Conservation (phyloP, 2,888 invertebrate genomes). For the Beris morrisii region DNA sequence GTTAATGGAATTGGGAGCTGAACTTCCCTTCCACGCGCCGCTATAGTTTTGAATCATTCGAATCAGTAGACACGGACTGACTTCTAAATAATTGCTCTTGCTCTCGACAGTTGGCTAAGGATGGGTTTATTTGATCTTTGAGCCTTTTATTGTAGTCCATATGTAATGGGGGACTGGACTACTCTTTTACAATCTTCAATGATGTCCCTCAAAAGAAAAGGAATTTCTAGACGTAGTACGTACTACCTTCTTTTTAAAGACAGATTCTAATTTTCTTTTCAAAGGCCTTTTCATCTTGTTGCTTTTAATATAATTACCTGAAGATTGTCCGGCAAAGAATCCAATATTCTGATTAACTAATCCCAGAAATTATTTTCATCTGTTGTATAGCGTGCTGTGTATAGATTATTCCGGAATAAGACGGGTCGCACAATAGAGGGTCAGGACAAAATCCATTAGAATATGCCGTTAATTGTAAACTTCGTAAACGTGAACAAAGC, state of each 20-base stretch:
- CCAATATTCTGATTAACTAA: neutral
- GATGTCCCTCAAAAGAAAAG: neutral
- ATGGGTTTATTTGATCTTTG: neutral
- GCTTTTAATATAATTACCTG: constrained; percentile 28
- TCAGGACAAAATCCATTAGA: no score
- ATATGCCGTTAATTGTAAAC: no score
- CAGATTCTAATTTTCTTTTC: constrained; percentile 6
- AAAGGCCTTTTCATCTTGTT: constrained; percentile 13
- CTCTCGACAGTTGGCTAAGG: neutral
- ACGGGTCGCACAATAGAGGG: no score
- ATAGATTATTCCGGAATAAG: no score
- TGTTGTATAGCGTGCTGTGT: no score
- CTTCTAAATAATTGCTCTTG: neutral
- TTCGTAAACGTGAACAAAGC: no score
- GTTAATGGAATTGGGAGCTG: constrained; percentile 12
- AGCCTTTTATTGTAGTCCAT: neutral
- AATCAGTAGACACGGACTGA: constrained; percentile 9
- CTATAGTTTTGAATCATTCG: constrained; percentile 20
- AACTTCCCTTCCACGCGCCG: neutral
- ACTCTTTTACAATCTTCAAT: neutral
- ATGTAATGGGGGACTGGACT: neutral
- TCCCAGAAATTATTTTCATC: no score
- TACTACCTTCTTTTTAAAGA: neutral
- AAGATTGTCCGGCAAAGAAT: constrained; percentile 4
- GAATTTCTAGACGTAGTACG: neutral